A percentile compares a stretch with the other conserved stretches of the same genome.
These are phyloP conservation scores for Miniopterus natalensis DNA, from an alignment of 2,113 vertebrate species.

Conservation along the genomic window DNA sequence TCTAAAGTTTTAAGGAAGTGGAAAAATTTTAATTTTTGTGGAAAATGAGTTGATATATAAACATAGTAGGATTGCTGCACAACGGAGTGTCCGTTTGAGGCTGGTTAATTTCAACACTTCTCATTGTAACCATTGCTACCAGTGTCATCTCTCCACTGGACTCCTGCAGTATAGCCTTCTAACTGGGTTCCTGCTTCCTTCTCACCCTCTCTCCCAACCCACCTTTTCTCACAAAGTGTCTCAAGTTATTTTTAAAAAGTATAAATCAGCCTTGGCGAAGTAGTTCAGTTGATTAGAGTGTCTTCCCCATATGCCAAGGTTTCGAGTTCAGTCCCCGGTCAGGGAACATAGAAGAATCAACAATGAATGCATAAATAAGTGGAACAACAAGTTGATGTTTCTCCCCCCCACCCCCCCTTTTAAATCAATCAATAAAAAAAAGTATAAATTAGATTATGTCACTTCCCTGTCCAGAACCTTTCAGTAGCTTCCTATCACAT, in stretches of 20 bases:
- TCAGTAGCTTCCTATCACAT: not conserved
- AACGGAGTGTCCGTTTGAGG: not conserved
- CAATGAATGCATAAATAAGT: not conserved
- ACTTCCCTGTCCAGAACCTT: not conserved
- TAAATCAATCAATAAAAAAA: not conserved
- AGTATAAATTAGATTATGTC: not conserved
- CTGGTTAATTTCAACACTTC: not conserved
- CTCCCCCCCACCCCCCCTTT: not conserved
- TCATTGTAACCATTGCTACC: not conserved
- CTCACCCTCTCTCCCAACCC: not conserved
- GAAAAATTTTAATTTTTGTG: not conserved
- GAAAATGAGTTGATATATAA: not conserved
- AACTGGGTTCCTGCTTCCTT: not conserved
- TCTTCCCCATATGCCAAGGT: not conserved
- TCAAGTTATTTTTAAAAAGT: not conserved
- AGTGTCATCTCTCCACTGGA: not conserved
- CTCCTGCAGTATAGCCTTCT: not conserved
- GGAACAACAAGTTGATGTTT: not conserved
- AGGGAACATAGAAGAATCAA: not conserved
- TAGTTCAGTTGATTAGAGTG: not conserved
- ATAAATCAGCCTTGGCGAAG: not conserved
- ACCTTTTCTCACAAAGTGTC: not conserved
- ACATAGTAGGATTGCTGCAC: not conserved
- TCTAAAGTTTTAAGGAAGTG: constrained; percentile 12
- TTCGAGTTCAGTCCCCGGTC: not conserved